Evolutionary conservation across 2,888 invertebrate species (phyloP).

Genomic region (Fragum sueziense): DNA sequence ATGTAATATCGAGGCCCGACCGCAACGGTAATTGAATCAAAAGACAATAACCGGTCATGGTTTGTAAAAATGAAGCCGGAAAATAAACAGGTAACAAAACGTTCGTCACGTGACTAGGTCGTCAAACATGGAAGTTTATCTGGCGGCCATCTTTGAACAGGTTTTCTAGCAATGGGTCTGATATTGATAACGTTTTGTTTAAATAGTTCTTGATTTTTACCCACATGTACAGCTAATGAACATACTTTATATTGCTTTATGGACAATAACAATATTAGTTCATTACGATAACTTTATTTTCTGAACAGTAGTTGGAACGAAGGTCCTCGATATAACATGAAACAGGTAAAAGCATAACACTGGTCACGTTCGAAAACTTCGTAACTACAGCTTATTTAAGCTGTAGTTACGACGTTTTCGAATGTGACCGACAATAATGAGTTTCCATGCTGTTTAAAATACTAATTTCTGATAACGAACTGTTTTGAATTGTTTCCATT

Average conservation of each 20-base stretch:
- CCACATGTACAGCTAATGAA: not conserved
- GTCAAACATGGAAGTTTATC: constrained; percentile 23
- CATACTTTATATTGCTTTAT: constrained; percentile 5
- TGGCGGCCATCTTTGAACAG: constrained; percentile 23
- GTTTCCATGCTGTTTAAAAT: not conserved
- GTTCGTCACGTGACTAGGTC: constrained; percentile 11
- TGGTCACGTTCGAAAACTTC: too few species aligned
- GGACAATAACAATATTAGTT: not conserved
- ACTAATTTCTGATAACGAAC: not conserved
- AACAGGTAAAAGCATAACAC: not conserved
- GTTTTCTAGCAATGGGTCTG: constrained; percentile 15
- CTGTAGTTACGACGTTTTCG: too few species aligned
- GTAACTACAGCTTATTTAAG: too few species aligned
- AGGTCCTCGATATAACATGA: not conserved
- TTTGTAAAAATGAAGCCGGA: constrained; percentile 14
- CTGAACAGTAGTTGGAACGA: not conserved
- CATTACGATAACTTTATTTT: not conserved
- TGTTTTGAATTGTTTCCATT: too few species aligned
- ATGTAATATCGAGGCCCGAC: constrained; percentile 19
- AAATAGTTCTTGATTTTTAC: constrained; percentile 12
- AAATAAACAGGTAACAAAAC: constrained; percentile 22
- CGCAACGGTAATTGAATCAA: constrained; percentile 22
- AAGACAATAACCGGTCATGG: constrained; percentile 20
- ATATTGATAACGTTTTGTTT: constrained; percentile 8
- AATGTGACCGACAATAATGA: too few species aligned